phyloP scores from a whole-genome alignment of 2,113 vertebrate species.

The Motacilla alba region DNA sequence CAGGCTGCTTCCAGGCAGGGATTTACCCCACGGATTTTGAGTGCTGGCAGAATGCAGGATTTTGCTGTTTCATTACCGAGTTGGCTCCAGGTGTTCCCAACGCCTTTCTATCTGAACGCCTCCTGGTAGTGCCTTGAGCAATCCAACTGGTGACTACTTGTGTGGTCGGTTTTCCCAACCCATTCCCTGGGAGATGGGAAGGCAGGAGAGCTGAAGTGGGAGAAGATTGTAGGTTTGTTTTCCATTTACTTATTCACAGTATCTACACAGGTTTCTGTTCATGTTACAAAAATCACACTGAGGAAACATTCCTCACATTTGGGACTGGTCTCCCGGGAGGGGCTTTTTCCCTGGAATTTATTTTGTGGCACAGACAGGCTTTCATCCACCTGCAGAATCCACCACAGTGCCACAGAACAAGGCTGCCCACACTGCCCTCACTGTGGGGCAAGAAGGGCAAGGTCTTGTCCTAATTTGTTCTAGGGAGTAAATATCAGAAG shows the following conservation, averaged over 20 bases:
- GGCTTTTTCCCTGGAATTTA: not conserved
- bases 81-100: not conserved
- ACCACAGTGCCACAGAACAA: not conserved
- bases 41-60: not conserved
- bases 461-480: not conserved
- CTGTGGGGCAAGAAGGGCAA: not conserved
- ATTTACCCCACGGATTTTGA: not conserved
- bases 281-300: not conserved
- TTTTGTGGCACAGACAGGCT: not conserved
- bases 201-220: not conserved
- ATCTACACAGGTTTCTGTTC: not conserved
- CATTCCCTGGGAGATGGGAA: not conserved
- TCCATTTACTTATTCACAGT: not conserved
- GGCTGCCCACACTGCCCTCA: not conserved
- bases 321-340: not conserved
- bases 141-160: not conserved
- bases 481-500: not conserved
- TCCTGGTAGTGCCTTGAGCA: slow-evolving; percentile 39
- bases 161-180: not conserved
- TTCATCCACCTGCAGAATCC: not conserved
- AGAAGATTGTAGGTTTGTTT: not conserved
- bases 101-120: not conserved
- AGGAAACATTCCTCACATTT: not conserved
- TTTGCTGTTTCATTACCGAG: not conserved
- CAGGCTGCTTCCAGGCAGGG: not conserved